These are phyloP conservation scores for Sebastes reedi DNA, from an alignment of 2,797 vertebrate species.

Conservation along the genomic window DNA sequence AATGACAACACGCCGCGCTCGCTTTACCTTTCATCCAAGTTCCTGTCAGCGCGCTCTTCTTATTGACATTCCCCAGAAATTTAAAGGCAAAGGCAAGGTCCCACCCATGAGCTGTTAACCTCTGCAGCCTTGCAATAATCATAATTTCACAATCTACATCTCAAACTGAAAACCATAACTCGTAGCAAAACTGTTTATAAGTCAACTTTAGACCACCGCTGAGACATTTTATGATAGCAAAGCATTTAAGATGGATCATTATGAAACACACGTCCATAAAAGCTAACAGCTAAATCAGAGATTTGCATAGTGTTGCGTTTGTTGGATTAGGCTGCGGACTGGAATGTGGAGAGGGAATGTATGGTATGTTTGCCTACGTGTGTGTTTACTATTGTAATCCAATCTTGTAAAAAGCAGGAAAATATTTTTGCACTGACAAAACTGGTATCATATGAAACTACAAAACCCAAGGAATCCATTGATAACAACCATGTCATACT, in stretches of 20 bases:
- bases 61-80: slow-evolving; percentile 25
- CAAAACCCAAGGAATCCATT: neutral
- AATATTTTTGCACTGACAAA: neutral
- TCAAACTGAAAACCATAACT: slow-evolving; percentile 24
- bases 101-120: slow-evolving; percentile 46
- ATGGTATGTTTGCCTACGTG: neutral
- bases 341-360: slow-evolving; percentile 29
- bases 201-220: slow-evolving; percentile 20
- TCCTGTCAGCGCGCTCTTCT: slow-evolving; percentile 43
- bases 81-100: neutral
- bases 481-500: neutral
- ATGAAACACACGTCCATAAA: slow-evolving; percentile 17
- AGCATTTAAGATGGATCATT: slow-evolving; percentile 23
- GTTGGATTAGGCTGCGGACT: slow-evolving; percentile 11
- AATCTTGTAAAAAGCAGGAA: neutral
- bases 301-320: neutral
- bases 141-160: neutral
- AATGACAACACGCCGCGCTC: slow-evolving; percentile 17
- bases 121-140: slow-evolving; percentile 24
- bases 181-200: slow-evolving; percentile 20
- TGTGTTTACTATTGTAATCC: neutral
- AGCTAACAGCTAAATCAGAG: neutral
- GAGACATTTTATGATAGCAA: slow-evolving; percentile 23
- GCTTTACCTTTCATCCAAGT: slow-evolving; percentile 39
- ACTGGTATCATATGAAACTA: neutral